Percentiles rank a stretch among this genome's conserved stretches.
Evolutionary conservation across 2,797 vertebrate genomes (phyloP).

Genomic region (Micrastur ruficollis): DNA sequence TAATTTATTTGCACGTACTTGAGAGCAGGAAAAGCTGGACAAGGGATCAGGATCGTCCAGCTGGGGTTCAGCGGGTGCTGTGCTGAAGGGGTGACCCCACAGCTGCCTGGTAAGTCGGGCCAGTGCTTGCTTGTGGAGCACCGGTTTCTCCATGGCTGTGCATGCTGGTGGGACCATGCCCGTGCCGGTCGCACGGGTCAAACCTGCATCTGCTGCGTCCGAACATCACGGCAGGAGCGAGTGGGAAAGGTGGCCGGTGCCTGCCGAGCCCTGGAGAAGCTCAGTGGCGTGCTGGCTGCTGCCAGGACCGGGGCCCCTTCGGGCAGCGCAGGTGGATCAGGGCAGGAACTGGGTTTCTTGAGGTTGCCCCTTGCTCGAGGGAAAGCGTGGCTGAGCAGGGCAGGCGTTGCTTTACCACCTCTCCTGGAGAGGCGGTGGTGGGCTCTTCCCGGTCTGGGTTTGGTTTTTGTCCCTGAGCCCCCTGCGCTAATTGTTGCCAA

Average conservation of each 20-base stretch:
- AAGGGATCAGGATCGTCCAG: background rate
- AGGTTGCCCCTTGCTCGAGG: fast-evolving
- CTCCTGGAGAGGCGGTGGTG: fast-evolving
- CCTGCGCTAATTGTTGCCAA: fast-evolving
- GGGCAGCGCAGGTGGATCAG: background rate
- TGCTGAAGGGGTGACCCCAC: background rate
- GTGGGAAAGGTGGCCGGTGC: background rate
- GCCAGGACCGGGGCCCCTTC: fast-evolving
- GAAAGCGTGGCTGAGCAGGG: background rate
- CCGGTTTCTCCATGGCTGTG: fast-evolving
- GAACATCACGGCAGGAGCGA: background rate
- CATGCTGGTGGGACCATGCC: background rate
- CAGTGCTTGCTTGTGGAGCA: background rate
- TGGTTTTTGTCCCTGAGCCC: background rate
- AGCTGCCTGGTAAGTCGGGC: background rate
- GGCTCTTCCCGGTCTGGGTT: background rate
- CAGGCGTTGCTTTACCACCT: background rate
- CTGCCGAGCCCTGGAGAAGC: background rate
- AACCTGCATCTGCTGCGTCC: fast-evolving
- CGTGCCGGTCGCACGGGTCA: fast-evolving
- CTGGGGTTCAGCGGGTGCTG: background rate
- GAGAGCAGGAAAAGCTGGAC: background rate
- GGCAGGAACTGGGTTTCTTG: background rate
- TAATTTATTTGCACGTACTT: background rate
- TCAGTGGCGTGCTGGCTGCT: fast-evolving